Evolutionary conservation across 2,888 invertebrate species (phyloP).

Genomic region (Drosophila yooni): DNA sequence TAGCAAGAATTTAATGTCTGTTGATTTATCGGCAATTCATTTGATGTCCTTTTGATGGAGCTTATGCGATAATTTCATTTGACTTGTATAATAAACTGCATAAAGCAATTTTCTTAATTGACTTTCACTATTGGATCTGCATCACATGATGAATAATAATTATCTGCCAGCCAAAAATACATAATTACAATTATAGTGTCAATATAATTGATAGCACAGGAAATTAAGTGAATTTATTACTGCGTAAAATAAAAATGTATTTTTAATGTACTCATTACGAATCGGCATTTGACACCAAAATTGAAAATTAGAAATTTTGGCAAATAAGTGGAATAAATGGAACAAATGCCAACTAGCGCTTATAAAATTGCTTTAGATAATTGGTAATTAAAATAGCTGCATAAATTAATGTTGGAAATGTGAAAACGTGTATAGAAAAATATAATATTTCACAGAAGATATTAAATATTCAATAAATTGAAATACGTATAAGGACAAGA

Average conservation of each 20-base stretch:
- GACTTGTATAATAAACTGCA: neutral
- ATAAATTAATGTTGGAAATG: constrained; percentile 5
- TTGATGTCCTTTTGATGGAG: neutral
- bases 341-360: neutral
- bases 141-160: constrained; percentile 31
- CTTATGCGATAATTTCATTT: constrained; percentile 1
- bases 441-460: constrained; percentile 14
- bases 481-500: constrained; percentile 46
- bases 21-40: neutral
- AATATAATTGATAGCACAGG: constrained; percentile 45
- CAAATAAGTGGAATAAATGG: neutral
- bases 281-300: constrained; percentile 5
- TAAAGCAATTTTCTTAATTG: constrained; percentile 18
- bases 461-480: constrained; percentile 52
- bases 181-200: constrained; percentile 44
- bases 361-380: neutral
- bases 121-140: constrained; percentile 13
- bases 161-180: constrained; percentile 21
- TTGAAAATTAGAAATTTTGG: neutral
- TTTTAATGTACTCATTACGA: constrained; percentile 3
- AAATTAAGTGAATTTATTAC: constrained; percentile 59
- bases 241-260: constrained; percentile 42
- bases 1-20: neutral
- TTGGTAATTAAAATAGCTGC: constrained; percentile 1
- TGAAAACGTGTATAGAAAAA: neutral